These are phyloP conservation scores for Cherax quadricarinatus DNA, from an alignment of 1,140 invertebrate genomes.

Conservation along the genomic window DNA sequence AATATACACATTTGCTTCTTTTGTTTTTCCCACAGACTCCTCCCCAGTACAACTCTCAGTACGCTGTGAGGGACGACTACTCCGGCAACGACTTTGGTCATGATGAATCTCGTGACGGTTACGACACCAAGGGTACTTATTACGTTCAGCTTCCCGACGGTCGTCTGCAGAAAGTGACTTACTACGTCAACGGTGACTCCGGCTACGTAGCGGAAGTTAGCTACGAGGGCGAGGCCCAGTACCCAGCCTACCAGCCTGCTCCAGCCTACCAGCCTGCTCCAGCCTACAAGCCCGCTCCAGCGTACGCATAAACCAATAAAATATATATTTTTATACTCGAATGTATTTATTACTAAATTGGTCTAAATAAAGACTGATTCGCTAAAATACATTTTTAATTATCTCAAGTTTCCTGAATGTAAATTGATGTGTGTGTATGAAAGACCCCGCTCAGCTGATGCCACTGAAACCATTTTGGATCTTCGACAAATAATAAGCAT, in stretches of 20 bases:
- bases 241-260: not conserved
- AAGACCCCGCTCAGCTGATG: no score
- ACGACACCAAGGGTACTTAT: conserved; percentile 1
- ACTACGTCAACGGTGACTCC: not conserved
- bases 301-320: no score
- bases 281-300: not conserved
- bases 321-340: no score
- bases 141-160: not conserved
- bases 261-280: not conserved
- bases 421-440: no score
- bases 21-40: not conserved
- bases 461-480: no score
- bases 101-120: not conserved
- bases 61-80: not conserved
- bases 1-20: no score
- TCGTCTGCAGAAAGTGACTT: not conserved
- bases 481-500: no score
- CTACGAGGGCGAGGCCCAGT: not conserved
- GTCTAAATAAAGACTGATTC: no score
- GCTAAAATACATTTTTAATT: no score
- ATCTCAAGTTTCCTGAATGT: no score
- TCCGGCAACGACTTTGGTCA: conserved; percentile 5
- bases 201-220: not conserved
- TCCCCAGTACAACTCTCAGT: conserved; percentile 1
- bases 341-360: no score